Conservation (phyloP, 2,888 invertebrate genomes). For the Cecidostiba fungosa region DNA sequence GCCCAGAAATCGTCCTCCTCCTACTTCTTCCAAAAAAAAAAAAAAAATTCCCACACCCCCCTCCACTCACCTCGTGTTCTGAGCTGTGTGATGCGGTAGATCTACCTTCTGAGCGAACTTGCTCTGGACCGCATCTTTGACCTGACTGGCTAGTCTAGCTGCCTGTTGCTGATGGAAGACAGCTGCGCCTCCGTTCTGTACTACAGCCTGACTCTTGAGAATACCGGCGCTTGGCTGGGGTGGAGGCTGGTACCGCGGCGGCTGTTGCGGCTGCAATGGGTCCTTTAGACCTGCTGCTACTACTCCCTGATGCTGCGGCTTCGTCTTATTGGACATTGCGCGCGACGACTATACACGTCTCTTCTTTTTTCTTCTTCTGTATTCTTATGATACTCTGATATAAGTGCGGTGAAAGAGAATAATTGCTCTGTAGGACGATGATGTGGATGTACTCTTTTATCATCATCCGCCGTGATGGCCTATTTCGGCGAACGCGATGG, state of each 20-base stretch:
- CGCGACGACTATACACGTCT: neutral
- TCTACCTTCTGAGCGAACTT: constrained; percentile 63
- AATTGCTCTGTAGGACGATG: too few relatives aligned
- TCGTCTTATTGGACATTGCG: constrained; percentile 79
- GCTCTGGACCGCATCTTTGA: constrained; percentile 64
- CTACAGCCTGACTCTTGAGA: constrained; percentile 82
- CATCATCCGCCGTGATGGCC: neutral
- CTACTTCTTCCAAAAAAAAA: neutral
- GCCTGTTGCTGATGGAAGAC: constrained; percentile 74
- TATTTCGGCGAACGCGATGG: neutral
- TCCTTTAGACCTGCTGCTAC: constrained; percentile 71
- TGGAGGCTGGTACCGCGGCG: constrained; percentile 91
- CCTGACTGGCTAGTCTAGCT: constrained; percentile 63
- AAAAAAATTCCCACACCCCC: neutral
- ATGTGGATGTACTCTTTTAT: too few relatives aligned
- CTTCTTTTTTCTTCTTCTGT: neutral
- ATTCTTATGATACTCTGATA: neutral
- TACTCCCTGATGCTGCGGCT: constrained; percentile 71
- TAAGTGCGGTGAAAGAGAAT: neutral
- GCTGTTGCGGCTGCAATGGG: constrained; percentile 86
- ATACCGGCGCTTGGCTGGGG: constrained; percentile 84
- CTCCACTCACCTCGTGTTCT: constrained; percentile 24
- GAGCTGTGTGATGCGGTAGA: constrained; percentile 46
- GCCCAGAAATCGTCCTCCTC: constrained; percentile 10
- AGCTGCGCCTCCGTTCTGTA: constrained; percentile 68